Percentiles rank a stretch among this genome's conserved stretches.
Conservation (phyloP, 1,140 invertebrate genomes). For the Globodera ellingtonae region DNA sequence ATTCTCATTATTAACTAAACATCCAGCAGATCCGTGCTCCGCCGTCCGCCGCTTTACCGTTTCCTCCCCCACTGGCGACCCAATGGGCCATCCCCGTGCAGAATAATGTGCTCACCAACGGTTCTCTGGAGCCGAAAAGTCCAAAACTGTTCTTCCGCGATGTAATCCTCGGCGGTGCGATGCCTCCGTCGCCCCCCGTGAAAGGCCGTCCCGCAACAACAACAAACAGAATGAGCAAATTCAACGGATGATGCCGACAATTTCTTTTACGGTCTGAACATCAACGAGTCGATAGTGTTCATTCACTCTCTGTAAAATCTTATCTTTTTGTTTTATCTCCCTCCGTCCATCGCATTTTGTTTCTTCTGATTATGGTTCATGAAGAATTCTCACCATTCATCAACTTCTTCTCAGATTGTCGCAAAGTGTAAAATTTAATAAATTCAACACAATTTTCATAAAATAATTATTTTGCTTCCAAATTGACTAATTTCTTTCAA, state of each 20-base stretch:
- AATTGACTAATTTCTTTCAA: too few relatives aligned
- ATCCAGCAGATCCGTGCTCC: neutral
- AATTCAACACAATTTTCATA: too few relatives aligned
- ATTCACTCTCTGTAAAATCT: too few relatives aligned
- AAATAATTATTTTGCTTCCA: too few relatives aligned
- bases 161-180: neutral
- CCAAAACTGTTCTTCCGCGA: constrained; percentile 2
- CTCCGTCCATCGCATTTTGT: too few relatives aligned
- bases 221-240: neutral
- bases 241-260: neutral
- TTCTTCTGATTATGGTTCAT: too few relatives aligned
- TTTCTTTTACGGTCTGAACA: neutral
- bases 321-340: too few relatives aligned
- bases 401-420: too few relatives aligned
- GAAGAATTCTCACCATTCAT: too few relatives aligned
- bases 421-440: too few relatives aligned
- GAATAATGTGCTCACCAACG: constrained; percentile 6
- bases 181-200: constrained; percentile 3
- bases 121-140: neutral
- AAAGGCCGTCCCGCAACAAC: neutral
- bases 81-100: neutral
- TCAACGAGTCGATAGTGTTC: too few relatives aligned
- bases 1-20: too few relatives aligned
- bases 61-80: constrained; percentile 14
- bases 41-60: constrained; percentile 25